phyloP scores from a whole-genome alignment of 2,888 invertebrate genomes.

The Enchytraeus crypticus region DNA sequence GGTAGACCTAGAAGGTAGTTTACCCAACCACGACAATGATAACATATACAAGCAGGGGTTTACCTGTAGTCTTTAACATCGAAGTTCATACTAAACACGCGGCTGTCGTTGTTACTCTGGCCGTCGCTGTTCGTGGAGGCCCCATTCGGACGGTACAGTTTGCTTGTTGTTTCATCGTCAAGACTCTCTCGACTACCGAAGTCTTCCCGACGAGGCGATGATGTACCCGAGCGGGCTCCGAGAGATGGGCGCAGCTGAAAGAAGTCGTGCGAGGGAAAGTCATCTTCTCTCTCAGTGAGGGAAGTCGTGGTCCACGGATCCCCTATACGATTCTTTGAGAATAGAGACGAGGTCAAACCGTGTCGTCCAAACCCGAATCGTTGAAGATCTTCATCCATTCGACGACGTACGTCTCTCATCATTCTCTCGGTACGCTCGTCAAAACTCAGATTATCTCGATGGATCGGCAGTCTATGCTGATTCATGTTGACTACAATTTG shows the following conservation, averaged over 20 bases:
- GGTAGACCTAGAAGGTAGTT: too few species aligned
- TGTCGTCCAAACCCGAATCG: conserved; percentile 12
- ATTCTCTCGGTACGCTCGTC: conserved; percentile 14
- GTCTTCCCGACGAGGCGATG: conserved; percentile 3
- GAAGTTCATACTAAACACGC: conserved; percentile 24
- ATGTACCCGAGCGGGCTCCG: background rate
- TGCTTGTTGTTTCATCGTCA: conserved; percentile 7
- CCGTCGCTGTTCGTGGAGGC: background rate
- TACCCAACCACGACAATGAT: too few species aligned
- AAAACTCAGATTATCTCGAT: conserved; percentile 8
- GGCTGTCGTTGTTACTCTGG: background rate
- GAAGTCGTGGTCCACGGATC: background rate
- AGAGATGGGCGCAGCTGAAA: conserved; percentile 3
- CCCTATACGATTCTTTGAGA: background rate
- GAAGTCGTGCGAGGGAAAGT: background rate
- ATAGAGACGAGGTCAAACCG: background rate
- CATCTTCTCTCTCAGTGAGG: background rate
- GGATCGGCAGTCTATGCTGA: conserved; percentile 9
- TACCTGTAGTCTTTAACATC: conserved; percentile 22
- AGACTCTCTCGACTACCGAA: conserved; percentile 13
- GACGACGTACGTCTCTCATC: conserved; percentile 14
- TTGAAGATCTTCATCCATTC: conserved; percentile 13
- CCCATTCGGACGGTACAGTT: background rate
- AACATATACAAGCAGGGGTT: too few species aligned
- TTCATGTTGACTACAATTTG: too few species aligned